Evolutionary conservation across 2,797 vertebrate species (phyloP), one percentile per base, ranked within the genome.

Genomic region (Platalea minor): DNA sequence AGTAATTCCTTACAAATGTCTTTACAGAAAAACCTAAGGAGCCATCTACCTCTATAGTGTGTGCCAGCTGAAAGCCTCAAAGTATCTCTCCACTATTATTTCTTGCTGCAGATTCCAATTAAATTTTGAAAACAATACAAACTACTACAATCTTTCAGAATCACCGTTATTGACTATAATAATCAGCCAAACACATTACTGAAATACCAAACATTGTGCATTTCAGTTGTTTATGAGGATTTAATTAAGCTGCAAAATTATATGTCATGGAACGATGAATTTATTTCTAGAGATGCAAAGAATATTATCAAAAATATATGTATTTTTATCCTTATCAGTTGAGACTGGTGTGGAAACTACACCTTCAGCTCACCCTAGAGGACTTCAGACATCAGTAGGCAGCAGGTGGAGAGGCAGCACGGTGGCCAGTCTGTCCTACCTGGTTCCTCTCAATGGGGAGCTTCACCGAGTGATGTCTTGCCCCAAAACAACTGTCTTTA

Each of bases 281-380:
- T 81, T 56, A 6, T 64, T 48, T 64, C 48, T 37, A 35, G 16
- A 57, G 14, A 29, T 53, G 14, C 2, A n/a, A 31, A 25, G 37
- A 25, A 10, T 53, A 29, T 31, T 53, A 26, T 10, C 1, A 26
- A 63, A 65, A 80, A 37, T 1, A 3, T 2, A 25, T 0, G 1
- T 9, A 17, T 67, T 80, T 88, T 74, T 50, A 17, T 50, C 39
- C 11, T 57, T 21, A n/a, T 63, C n/a, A 28, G 0, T 50, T 65
- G 45, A 64, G 85, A 51, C 5, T 9, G 7, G 2, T 31, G 39
- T 35, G 39, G 33, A 79, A 90, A 48, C 26, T 53, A 4, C 31
- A 50, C 18, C 31, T 85, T 76, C 45, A 57, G 4, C 28, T 85
- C 50, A 50, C 13, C n/a, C 48, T 67, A 19, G 24, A 50, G 33